Base-by-base conservation (phyloP, 2,797 vertebrate species). In the Gorsachius magnificus region DNA sequence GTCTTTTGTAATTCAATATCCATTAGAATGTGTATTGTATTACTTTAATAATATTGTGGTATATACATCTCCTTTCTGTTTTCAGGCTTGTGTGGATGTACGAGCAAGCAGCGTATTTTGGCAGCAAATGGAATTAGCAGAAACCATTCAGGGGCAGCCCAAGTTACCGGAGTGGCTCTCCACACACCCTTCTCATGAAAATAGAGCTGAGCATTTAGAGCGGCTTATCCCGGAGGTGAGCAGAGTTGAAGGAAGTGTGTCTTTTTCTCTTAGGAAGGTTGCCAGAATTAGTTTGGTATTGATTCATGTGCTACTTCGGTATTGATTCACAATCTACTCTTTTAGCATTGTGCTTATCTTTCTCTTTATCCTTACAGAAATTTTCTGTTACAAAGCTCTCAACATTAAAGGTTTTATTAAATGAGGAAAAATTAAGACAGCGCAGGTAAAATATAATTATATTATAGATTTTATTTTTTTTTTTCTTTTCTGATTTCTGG, bases 181-280 rank as follows among this genome's bases (percentile, higher is more conserved):
- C 89, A 99, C 99, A 14, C 99, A 99, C 93, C 99, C 99, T 8
- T 99, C 99, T 10, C 99, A 99, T 89, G 98, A 96, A 69, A 99
- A 98, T 93, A 98, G 99, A 88, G 97, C 97, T 29, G 97, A 98
- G 69, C 98, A 98, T 88, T 95, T 99, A 96, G 98, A 99, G 58
- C 98, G 98, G 58, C 98, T 99, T 48, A 95, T 99, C 81, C 99
- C 99, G 21, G 97, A 99, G 99, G 99, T 99, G 96, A 97, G 98
- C 58, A 92, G 70, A 46, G 21, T 54, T 51, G 35, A 43, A 46
- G 16, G 33, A 57, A 57, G 3, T 6, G 21, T 36, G 15, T 3
- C 57, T 66, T 33, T 35, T 31, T n/a, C 65, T 69, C 60, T 35
- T 8, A 38, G 78, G 10, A 66, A 45, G 13, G 28, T 50, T 86